Evolutionary conservation across 2,888 invertebrate genomes (phyloP).

Genomic region (Agonopterix alstromeriana): DNA sequence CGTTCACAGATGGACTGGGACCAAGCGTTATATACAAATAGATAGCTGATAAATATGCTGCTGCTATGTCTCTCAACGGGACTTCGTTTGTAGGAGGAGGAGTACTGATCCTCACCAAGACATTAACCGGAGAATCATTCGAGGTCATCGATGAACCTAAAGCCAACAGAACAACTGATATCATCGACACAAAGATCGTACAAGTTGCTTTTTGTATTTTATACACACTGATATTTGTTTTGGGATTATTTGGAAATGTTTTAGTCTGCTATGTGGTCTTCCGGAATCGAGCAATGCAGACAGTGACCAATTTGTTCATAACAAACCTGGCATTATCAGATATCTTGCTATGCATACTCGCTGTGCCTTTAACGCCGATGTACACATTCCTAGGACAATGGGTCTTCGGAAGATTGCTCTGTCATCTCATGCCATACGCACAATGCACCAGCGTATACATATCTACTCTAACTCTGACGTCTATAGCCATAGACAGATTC

Average conservation of each 20-base stretch:
- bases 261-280: conserved; percentile 92
- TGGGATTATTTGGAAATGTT: conserved; percentile 88
- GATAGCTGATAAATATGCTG: conserved; percentile 37
- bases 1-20: conserved; percentile 58
- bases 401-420: conserved; percentile 89
- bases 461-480: conserved; percentile 92
- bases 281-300: conserved; percentile 91
- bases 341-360: conserved; percentile 88
- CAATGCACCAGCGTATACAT: conserved; percentile 94
- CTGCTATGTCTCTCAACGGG: conserved; percentile 54
- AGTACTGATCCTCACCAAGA: conserved; percentile 58
- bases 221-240: conserved; percentile 86
- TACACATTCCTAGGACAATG: conserved; percentile 90
- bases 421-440: conserved; percentile 90
- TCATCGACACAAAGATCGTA: conserved; percentile 80
- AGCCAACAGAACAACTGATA: conserved; percentile 65
- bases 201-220: conserved; percentile 85
- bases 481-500: conserved; percentile 94
- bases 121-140: conserved; percentile 58
- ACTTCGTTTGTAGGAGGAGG: conserved; percentile 46
- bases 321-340: conserved; percentile 93
- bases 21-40: conserved; percentile 25
- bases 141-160: conserved; percentile 62
- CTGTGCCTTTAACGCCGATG: conserved; percentile 92
- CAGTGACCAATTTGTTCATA: conserved; percentile 94